These are phyloP conservation scores for Pachyseris speciosa DNA, from an alignment of 64 coral and sea anemone species.

Conservation along the genomic window DNA sequence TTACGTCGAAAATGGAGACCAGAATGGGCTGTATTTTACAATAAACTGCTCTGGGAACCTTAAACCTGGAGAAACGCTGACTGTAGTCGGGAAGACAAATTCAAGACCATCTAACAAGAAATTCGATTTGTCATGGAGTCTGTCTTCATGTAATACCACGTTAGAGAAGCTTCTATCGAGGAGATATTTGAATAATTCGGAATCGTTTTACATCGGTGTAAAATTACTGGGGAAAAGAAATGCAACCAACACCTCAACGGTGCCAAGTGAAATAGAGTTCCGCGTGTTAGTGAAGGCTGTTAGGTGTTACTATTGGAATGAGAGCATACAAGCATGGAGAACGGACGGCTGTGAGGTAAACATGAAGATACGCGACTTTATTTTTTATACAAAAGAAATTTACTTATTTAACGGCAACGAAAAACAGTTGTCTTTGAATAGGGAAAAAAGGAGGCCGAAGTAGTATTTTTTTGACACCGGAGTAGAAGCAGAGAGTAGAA, in stretches of 20 bases:
- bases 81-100: neutral
- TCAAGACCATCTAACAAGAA: neutral
- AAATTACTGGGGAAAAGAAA: neutral
- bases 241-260: neutral
- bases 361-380: neutral
- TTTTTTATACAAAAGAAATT: too few relatives aligned
- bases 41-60: neutral
- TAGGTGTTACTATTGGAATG: conserved; percentile 71
- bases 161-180: neutral
- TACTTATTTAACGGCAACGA: too few relatives aligned
- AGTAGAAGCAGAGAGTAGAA: too few relatives aligned
- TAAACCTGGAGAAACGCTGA: neutral
- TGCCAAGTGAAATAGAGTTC: conserved; percentile 3
- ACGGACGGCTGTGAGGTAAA: conserved; percentile 64
- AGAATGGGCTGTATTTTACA: neutral
- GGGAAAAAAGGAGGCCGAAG: too few relatives aligned
- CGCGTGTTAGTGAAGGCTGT: conserved; percentile 23
- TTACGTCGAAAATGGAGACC: neutral
- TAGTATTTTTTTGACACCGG: too few relatives aligned
- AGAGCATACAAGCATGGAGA: conserved; percentile 34
- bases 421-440: too few relatives aligned
- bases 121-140: conserved; percentile 5
- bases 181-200: conserved; percentile 3
- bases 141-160: neutral
- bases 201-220: conserved; percentile 26